Evolutionary conservation across 2,888 invertebrate genomes (phyloP).

Genomic region (Erebia ligea): DNA sequence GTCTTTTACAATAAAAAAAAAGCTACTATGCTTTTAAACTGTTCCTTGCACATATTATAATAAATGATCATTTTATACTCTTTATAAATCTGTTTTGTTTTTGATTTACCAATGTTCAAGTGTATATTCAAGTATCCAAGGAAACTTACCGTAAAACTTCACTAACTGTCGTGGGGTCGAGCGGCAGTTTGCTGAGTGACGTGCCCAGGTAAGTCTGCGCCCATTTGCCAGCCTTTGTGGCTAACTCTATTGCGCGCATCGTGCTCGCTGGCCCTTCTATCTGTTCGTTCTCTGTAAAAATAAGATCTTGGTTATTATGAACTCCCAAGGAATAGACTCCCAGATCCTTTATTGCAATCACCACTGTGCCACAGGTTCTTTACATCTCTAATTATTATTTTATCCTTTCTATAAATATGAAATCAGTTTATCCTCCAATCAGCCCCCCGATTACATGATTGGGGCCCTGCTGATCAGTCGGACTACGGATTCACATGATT

Average conservation of each 20-base stretch:
- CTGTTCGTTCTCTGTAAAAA: slow-evolving; percentile 58
- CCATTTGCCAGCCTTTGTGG: slow-evolving; percentile 88
- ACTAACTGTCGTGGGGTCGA: slow-evolving; percentile 94
- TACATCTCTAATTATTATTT: too few relatives aligned
- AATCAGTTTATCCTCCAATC: too few relatives aligned
- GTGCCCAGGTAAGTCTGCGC: slow-evolving; percentile 89
- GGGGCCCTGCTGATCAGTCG: too few relatives aligned
- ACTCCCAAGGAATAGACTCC: too few relatives aligned
- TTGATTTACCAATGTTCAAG: too few relatives aligned
- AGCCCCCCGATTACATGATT: too few relatives aligned
- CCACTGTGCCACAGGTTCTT: not conserved
- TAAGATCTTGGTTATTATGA: not conserved
- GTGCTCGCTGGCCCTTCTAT: slow-evolving; percentile 70
- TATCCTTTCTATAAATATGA: too few relatives aligned
- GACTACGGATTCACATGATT: too few relatives aligned
- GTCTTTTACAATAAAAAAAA: not conserved
- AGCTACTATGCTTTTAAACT: too few relatives aligned
- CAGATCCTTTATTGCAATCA: not conserved
- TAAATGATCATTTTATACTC: too few relatives aligned
- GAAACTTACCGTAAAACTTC: slow-evolving; percentile 90
- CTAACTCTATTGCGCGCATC: slow-evolving; percentile 85
- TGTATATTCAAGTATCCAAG: not conserved
- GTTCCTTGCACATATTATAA: too few relatives aligned
- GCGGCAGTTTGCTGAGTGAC: slow-evolving; percentile 88
- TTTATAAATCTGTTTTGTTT: too few relatives aligned